Evolutionary conservation across 2,888 invertebrate species (phyloP).

Genomic region (Eremobia ochroleuca): DNA sequence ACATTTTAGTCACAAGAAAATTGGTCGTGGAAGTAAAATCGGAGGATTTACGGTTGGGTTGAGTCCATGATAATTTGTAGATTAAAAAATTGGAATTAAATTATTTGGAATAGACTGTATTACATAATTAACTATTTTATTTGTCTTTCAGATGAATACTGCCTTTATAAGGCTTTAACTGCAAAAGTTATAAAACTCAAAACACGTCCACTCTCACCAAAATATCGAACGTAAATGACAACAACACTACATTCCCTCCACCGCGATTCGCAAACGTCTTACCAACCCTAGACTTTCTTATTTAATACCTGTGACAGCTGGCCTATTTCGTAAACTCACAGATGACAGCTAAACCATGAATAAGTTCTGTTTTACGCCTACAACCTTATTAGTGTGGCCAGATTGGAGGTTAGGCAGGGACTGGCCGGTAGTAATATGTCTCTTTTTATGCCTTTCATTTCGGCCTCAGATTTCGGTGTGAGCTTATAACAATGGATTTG

Average conservation of each 20-base stretch:
- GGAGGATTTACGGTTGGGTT: not conserved
- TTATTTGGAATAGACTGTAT: not conserved
- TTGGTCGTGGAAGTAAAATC: not conserved
- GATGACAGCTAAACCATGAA: slow-evolving; percentile 51
- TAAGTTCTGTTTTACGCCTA: slow-evolving; percentile 60
- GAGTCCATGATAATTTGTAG: not conserved
- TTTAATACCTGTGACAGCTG: slow-evolving; percentile 51
- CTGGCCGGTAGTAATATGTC: slow-evolving; percentile 55
- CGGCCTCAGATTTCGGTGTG: slow-evolving; percentile 39
- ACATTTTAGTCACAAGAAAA: slow-evolving; percentile 11
- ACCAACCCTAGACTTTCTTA: slow-evolving; percentile 23
- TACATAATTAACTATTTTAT: too few species aligned
- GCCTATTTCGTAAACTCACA: slow-evolving; percentile 50
- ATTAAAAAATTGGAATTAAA: not conserved
- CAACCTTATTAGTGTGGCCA: slow-evolving; percentile 64
- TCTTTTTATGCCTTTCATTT: slow-evolving; percentile 68
- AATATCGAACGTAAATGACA: slow-evolving; percentile 18
- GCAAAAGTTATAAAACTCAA: not conserved
- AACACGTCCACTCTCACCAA: slow-evolving; percentile 20
- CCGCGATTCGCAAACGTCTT: not conserved
- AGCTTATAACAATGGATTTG: slow-evolving; percentile 32
- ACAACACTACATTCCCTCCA: slow-evolving; percentile 3
- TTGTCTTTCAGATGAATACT: not conserved
- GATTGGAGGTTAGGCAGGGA: slow-evolving; percentile 51
- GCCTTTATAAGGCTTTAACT: too few species aligned